Base-by-base conservation (phyloP, 2,888 invertebrate genomes). In the Leptogaster cylindrica region DNA sequence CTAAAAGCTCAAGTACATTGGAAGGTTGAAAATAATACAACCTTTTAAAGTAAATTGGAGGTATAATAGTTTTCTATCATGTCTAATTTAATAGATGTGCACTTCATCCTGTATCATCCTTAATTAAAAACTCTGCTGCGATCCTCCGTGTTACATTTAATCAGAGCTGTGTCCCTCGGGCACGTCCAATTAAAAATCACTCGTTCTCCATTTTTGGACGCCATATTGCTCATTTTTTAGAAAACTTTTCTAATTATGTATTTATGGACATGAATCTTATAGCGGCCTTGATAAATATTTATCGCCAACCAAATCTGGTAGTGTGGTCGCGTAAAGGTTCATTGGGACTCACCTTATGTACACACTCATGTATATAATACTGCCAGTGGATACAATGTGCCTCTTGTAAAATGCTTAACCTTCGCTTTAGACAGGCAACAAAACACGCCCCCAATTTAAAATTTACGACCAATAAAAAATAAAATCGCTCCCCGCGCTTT, bases 391-490 rank as follows among this genome's bases (percentile, higher is more conserved):
- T 61, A 61, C 61, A 61, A 61, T 44, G 61, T 61, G 28, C 44
- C 41, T 28, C 18, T 27, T 44, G 39, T 25, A 44, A 61, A 61
- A 44, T 61, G 61, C 44, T 61, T 61, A 61, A 61, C 61, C 61
- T 61, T 61, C 61, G 61, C 8, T 61, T 61, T 61, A 61, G 61
- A 61, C 41, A 61, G 61, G 61, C 50, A 50, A 23, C 50, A 66
- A 70, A 70, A 70, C 76, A 76, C 76, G 76, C 76, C 76, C 76
- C 74, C 76, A 76, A 73, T 76, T 76, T 76, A 74, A 76, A 74
- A 74, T 75, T 75, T 75, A 74, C 76, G 75, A 76, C 76, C 76
- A 76, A 76, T 76, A 76, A 76, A 76, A 76, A 76, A 74, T 73
- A 74, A 75, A 75, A 74, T 73, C 65, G 65, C 68, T 63, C 66